Base-by-base conservation (phyloP, 2,797 vertebrate genomes). In the Fistularia commersonii region DNA sequence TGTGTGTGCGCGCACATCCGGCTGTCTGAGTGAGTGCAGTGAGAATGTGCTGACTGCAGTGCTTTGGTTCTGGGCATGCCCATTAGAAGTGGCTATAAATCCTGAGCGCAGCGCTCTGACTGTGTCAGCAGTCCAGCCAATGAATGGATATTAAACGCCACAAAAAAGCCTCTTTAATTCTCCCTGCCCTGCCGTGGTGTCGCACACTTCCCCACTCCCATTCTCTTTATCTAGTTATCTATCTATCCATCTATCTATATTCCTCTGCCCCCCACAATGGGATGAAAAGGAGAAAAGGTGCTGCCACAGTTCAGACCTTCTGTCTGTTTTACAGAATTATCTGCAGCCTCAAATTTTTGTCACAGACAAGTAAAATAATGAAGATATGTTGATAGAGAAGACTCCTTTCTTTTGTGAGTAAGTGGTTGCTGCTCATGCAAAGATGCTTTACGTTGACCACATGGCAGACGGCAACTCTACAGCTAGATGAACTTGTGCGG, bases 101-200 rank as follows among this genome's bases (percentile, higher is more conserved):
- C 89, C 81, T 58, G 45, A 81, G 87, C 80, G 73, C 84, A 84
- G 87, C 80, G 84, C 87, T 91, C 87, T 84, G 36, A 88, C 91
- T 88, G 80, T 53, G 81, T 94, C 93, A 93, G 93, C 93, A 92
- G 86, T 88, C 90, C 89, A 87, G 65, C 66, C 83, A 93, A 93
- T 90, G 90, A 93, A 92, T 90, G 91, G 91, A 91, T 92, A 92
- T 91, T 91, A 93, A 93, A 92, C 52, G 76, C 81, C 86, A 91
- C 90, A 83, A 85, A 89, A 80, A 92, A 91, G 87, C 88, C 90
- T 89, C 84, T 90, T 88, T 91, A 87, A 91, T 91, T 91, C 81
- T 85, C 79, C 87, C 84, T 88, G 67, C 87, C 82, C 66, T 66
- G 47, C 68, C 83, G 77, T 72, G 11, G 65, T 8, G 70, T 74